These are phyloP conservation scores for Dolichoris vasculosae DNA, from an alignment of 1,140 invertebrate genomes.

Conservation along the genomic window DNA sequence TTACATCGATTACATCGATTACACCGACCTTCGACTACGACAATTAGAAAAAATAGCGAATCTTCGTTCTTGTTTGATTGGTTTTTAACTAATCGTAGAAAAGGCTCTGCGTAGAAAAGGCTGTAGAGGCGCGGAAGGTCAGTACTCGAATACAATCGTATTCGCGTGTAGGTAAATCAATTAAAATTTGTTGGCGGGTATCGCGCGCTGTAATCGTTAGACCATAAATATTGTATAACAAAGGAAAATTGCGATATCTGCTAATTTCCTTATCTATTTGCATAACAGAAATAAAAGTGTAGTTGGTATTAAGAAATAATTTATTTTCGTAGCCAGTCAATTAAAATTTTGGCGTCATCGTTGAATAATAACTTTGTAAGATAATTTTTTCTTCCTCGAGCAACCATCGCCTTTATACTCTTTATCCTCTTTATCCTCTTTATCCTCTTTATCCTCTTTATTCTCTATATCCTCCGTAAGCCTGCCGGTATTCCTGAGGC, in stretches of 20 bases:
- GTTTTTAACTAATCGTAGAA: background rate
- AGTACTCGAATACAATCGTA: background rate
- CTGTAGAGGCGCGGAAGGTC: constrained; percentile 26
- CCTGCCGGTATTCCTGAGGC: background rate
- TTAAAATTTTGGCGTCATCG: background rate
- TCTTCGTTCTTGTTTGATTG: background rate
- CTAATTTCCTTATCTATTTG: constrained; percentile 9
- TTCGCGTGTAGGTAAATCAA: background rate
- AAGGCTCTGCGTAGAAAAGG: constrained; percentile 23
- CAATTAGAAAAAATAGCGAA: constrained; percentile 23
- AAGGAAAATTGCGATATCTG: constrained; percentile 15
- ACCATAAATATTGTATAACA: constrained; percentile 24
- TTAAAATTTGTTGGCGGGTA: background rate
- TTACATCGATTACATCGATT: background rate
- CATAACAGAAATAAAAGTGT: background rate
- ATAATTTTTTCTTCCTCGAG: background rate
- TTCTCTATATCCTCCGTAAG: no score
- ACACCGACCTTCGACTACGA: constrained; percentile 19
- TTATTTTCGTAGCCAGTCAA: background rate
- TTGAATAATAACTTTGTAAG: background rate
- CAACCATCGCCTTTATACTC: background rate
- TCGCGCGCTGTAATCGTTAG: background rate
- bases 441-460: background rate
- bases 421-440: no score
- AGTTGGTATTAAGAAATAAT: constrained; percentile 13